A percentile compares a stretch with the other conserved stretches of the same genome.
Conservation (phyloP, 2,113 vertebrate species). For the Sarotherodon lohbergeri region DNA sequence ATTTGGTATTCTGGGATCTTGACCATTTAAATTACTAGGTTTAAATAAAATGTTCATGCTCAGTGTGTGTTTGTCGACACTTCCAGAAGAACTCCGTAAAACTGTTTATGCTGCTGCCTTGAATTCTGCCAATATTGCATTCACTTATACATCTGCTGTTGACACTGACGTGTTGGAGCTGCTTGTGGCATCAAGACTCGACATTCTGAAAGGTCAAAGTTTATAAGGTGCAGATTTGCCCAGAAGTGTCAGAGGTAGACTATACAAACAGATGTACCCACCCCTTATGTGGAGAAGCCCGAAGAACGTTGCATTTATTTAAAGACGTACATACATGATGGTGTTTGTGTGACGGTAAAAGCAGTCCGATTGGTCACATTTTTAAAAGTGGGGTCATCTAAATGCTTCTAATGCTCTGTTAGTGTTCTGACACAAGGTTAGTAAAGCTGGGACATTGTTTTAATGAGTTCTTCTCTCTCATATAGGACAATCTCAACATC, state of each 20-base stretch:
- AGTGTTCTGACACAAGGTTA: neutral
- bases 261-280: neutral
- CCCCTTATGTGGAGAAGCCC: neutral
- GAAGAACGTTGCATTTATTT: neutral
- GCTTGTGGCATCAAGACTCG: slow-evolving; percentile 11
- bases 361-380: neutral
- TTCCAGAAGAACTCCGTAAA: neutral
- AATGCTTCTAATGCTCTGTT: neutral
- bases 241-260: neutral
- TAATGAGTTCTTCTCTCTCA: neutral
- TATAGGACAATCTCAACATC: slow-evolving; percentile 93
- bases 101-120: neutral
- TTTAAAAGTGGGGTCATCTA: neutral
- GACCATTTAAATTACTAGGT: neutral
- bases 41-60: neutral
- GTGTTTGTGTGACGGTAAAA: neutral
- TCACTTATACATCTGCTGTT: slow-evolving; percentile 3
- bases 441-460: neutral
- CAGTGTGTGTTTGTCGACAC: neutral
- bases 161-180: slow-evolving; percentile 12
- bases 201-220: slow-evolving; percentile 61
- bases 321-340: neutral
- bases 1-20: neutral
- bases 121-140: neutral
- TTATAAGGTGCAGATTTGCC: neutral